Base-by-base conservation (phyloP, 2,797 vertebrate species). In the Myripristis jacobus region DNA sequence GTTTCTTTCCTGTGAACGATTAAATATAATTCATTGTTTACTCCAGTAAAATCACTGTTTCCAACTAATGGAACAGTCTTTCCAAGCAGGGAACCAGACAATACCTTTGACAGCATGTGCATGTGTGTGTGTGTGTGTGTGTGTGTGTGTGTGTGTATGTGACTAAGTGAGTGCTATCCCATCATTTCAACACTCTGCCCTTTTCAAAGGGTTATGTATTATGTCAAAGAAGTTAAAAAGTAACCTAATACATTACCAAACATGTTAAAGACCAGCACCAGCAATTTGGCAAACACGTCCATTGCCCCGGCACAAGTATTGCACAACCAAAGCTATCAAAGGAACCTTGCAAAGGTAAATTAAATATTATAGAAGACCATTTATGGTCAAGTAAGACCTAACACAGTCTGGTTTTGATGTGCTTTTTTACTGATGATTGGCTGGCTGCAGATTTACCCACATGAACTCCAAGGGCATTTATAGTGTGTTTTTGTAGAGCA, bases 111-210 rank as follows among this genome's bases (percentile, higher is more conserved):
- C 22, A 19, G 51, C 29, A 29, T 60, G 51, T 27, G 51, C 15
- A 50, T 55, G 12, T 19, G 19, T 53, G 31, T 47, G 16, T 64
- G 38, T 34, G 21, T 54, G 60, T 7, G 36, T 55, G 15, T 6
- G 9, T 29, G 46, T 58, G 34, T 31, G 55, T 41, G 36, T 58
- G 55, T 41, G 36, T 53, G 51, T 53, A 25, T 53, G 51, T 53
- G 36, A n/a, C n/a, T n/a, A n/a, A n/a, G n/a, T n/a, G 3, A 51
- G 47, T 46, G 27, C 66, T 48, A 22, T 65, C 19, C 24, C 25
- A 61, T 73, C 46, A 61, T 61, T 70, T 69, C 57, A 60, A 52
- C 50, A 56, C 54, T 31, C 67, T 73, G 60, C 50, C 80, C 52
- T 51, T 3, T 53, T 41, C 36, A 4, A 66, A 27, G 64, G 24